Evolutionary conservation across 2,888 invertebrate genomes (phyloP).

Genomic region (Mongoloraphidia duomilia): DNA sequence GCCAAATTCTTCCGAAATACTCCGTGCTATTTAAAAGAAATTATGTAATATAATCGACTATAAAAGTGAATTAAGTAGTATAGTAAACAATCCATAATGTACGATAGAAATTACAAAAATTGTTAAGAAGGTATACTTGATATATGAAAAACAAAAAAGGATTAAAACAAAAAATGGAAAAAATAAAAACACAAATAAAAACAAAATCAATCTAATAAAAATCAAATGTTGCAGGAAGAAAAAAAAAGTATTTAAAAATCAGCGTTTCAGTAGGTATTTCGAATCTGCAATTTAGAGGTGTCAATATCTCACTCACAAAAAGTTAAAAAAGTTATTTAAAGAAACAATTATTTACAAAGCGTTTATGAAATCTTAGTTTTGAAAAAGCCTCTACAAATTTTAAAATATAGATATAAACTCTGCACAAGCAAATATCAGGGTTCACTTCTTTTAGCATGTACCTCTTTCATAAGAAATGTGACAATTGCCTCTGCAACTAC

Average conservation of each 20-base stretch:
- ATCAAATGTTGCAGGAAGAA: not conserved
- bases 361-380: constrained; percentile 5
- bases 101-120: too few relatives aligned
- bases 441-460: constrained; percentile 30
- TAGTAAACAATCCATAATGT: too few relatives aligned
- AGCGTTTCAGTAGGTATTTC: not conserved
- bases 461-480: constrained; percentile 58
- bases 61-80: too few relatives aligned
- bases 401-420: constrained; percentile 6
- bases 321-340: constrained; percentile 1
- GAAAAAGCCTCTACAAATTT: constrained; percentile 5
- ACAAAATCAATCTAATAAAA: constrained; percentile 7
- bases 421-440: too few relatives aligned
- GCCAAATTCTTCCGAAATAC: constrained; percentile 95
- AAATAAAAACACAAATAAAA: constrained; percentile 8
- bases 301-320: constrained; percentile 4
- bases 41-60: constrained; percentile 5
- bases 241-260: too few relatives aligned
- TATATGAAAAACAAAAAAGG: constrained; percentile 3
- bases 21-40: constrained; percentile 53
- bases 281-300: not conserved
- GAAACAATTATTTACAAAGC: constrained; percentile 3
- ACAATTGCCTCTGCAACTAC: constrained; percentile 56
- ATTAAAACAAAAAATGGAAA: constrained; percentile 5
- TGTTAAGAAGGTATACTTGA: not conserved